Conservation (phyloP, 2,113 vertebrate genomes). For the Cromileptes altivelis region DNA sequence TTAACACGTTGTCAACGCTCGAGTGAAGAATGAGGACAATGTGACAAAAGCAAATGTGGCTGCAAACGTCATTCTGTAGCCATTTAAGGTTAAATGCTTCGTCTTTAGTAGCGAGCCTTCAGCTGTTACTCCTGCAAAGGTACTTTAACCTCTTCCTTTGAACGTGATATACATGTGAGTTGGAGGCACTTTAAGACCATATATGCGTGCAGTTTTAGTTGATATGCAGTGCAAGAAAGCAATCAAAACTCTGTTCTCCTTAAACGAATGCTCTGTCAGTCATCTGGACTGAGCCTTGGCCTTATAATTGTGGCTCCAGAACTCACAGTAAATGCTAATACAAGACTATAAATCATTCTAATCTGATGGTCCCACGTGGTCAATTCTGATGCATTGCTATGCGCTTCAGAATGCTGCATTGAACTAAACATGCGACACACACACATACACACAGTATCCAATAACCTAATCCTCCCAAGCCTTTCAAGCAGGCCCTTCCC, state of each 20-base stretch:
- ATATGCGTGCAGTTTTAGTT: neutral
- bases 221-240: neutral
- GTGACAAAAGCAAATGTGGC: neutral
- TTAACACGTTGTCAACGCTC: neutral
- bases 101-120: neutral
- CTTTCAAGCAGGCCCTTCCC: conserved; percentile 33
- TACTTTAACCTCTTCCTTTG: conserved; percentile 8
- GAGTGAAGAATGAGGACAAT: neutral
- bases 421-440: conserved; percentile 42
- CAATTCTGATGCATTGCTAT: conserved; percentile 55
- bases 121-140: neutral
- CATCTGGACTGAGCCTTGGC: conserved; percentile 11
- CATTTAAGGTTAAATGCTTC: conserved; percentile 2
- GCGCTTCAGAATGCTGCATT: conserved; percentile 46
- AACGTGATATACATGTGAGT: neutral
- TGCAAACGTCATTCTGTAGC: neutral
- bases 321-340: conserved; percentile 39
- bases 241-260: conserved; percentile 20
- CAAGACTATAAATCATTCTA: conserved; percentile 56
- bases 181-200: neutral
- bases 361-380: conserved; percentile 58
- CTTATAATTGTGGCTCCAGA: conserved; percentile 25
- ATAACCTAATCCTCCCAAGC: conserved; percentile 33
- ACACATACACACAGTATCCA: conserved; percentile 10
- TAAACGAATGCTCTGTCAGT: conserved; percentile 25